phyloP scores from a whole-genome alignment of 1,140 invertebrate genomes.

The Penaeus vannamei region DNA sequence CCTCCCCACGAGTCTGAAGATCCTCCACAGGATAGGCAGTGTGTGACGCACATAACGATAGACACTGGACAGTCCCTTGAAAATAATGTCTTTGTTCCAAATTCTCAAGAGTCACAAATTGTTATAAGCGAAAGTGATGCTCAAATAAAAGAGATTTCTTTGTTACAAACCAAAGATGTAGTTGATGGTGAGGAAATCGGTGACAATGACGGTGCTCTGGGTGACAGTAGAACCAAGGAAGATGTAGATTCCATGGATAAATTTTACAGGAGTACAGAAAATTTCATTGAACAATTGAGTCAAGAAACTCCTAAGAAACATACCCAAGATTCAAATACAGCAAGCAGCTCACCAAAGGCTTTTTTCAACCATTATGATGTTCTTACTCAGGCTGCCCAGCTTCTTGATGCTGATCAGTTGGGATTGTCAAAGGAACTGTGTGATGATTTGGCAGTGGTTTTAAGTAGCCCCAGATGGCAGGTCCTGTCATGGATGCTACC shows the following conservation, averaged over 20 bases:
- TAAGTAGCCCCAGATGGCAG: constrained; percentile 78
- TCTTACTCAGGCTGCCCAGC: constrained; percentile 73
- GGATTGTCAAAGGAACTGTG: constrained; percentile 76
- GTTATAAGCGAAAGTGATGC: constrained; percentile 41
- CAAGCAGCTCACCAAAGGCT: background rate
- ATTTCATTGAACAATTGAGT: constrained; percentile 72
- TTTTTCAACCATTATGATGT: constrained; percentile 72
- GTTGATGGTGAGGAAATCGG: constrained; percentile 34
- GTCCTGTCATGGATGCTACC: constrained; percentile 77
- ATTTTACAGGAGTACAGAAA: constrained; percentile 69
- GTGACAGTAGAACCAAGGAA: constrained; percentile 48
- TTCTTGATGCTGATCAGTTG: constrained; percentile 74
- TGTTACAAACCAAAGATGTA: constrained; percentile 57
- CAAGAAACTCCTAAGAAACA: constrained; percentile 53
- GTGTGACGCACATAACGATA: constrained; percentile 74
- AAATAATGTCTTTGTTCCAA: constrained; percentile 51
- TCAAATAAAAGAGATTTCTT: constrained; percentile 29
- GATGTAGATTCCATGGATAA: constrained; percentile 63
- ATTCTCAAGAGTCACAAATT: constrained; percentile 50
- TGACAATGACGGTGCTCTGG: constrained; percentile 55
- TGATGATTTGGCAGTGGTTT: constrained; percentile 77
- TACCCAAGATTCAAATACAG: constrained; percentile 44
- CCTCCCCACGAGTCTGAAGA: constrained; percentile 19
- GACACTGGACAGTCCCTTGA: constrained; percentile 74
- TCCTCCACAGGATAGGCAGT: constrained; percentile 70